A percentile compares a stretch with the other conserved stretches of the same genome.
Evolutionary conservation across 2,113 vertebrate genomes (phyloP).

Genomic region (Geococcyx californianus): DNA sequence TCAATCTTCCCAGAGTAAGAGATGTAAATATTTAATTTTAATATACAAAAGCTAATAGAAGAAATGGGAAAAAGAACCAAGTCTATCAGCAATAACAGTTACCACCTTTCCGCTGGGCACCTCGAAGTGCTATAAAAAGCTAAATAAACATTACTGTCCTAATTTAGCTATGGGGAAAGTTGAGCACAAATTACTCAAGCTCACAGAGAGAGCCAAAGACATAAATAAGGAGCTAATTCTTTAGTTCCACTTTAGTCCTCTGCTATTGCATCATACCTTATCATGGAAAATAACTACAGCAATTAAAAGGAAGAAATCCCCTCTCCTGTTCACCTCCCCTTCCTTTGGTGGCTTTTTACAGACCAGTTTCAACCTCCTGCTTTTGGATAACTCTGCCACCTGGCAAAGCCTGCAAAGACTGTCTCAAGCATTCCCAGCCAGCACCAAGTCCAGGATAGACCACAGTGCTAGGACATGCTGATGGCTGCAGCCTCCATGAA

Average conservation of each 20-base stretch:
- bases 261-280: not conserved
- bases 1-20: not conserved
- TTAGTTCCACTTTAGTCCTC: not conserved
- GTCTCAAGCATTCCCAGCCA: not conserved
- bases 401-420: not conserved
- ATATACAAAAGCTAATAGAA: not conserved
- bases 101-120: not conserved
- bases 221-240: not conserved
- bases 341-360: not conserved
- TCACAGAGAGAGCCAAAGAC: not conserved
- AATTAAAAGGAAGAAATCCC: not conserved
- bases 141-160: not conserved
- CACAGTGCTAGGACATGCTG: not conserved
- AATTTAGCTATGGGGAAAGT: not conserved
- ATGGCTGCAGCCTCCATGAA: not conserved
- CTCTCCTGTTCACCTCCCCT: not conserved
- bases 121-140: not conserved
- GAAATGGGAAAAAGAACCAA: not conserved
- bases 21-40: not conserved
- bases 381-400: not conserved
- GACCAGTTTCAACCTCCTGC: not conserved
- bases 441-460: not conserved
- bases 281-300: not conserved
- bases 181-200: not conserved
- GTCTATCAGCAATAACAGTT: not conserved